Evolutionary conservation across 2,113 vertebrate species (phyloP), one percentile per base, ranked within the genome.

Genomic region (Bathybates hornii): DNA sequence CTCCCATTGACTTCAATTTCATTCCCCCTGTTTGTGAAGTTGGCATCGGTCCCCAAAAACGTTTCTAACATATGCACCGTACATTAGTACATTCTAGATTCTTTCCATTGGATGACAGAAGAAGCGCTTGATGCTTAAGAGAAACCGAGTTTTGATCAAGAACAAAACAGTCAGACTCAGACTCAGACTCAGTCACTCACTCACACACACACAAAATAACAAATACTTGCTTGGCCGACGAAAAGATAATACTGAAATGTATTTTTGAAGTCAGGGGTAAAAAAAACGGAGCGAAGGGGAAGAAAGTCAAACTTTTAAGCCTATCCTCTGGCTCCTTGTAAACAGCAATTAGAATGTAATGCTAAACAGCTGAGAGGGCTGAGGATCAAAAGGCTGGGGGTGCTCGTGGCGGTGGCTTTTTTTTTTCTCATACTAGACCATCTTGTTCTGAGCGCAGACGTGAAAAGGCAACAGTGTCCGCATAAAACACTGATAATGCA

Each of bases 281-380:
- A 66, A 78, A 59, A 19, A 81, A 86, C 17, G 32, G 38, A 52
- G 17, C 36, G 2, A 36, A 41, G 41, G 82, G 61, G 63, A 76
- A 92, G 68, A 90, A 88, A 93, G 81, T 93, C 81, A 83, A 93
- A 94, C 88, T 86, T 93, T 89, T 90, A 90, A 93, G 93, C 91
- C 81, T 93, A 27, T 94, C 94, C 91, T 93, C 92, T 89, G 88
- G 90, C 90, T 93, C 95, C 94, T 96, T 96, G 95, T 96, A 96
- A 97, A 97, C 96, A 95, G 89, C 89, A 90, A 95, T 96, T 94
- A 94, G 80, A 93, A 93, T 89, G 87, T 96, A 95, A 96, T 95
- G 94, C 86, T 92, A 90, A 96, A 95, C 96, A 96, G 93, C 95
- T 97, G 96, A 95, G 89, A 86, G 84, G 80, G 76, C 89, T 89